Percentiles rank a stretch among this genome's conserved stretches.
Evolutionary conservation across 2,113 vertebrate genomes (phyloP).

Genomic region (Alouatta palliata): DNA sequence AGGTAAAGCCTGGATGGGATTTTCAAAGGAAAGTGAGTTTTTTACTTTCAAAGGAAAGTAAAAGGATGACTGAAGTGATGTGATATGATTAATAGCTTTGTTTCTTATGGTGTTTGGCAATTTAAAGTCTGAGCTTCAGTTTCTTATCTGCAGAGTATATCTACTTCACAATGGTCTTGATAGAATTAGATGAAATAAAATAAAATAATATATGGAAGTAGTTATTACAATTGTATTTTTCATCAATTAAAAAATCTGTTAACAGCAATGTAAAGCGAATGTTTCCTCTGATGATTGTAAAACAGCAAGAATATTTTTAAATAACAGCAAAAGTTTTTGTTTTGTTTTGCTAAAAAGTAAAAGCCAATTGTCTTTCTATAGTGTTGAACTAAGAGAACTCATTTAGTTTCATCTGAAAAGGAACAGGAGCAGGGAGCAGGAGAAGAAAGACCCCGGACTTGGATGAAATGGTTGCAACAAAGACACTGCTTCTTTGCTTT

Average conservation of each 20-base stretch:
- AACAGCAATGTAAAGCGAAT: neutral
- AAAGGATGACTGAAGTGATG: neutral
- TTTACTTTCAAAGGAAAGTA: neutral
- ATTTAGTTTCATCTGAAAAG: neutral
- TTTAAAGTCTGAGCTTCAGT: neutral
- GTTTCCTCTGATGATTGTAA: neutral
- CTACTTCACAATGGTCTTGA: too few species aligned
- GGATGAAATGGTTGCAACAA: neutral
- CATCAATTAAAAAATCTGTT: neutral
- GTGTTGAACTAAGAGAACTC: neutral
- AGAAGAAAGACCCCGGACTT: neutral
- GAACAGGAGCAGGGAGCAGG: neutral
- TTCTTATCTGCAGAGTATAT: neutral
- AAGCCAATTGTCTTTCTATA: neutral
- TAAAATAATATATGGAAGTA: neutral
- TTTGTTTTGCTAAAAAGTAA: neutral
- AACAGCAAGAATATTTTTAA: neutral
- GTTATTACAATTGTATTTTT: neutral
- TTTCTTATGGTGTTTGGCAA: neutral
- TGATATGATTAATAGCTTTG: neutral
- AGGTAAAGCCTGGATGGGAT: neutral
- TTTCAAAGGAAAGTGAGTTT: neutral
- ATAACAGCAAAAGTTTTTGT: neutral
- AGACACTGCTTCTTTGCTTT: neutral
- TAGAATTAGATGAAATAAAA: neutral